phyloP scores from a whole-genome alignment of 2,797 vertebrate species.

The Rhinogobio ventralis region DNA sequence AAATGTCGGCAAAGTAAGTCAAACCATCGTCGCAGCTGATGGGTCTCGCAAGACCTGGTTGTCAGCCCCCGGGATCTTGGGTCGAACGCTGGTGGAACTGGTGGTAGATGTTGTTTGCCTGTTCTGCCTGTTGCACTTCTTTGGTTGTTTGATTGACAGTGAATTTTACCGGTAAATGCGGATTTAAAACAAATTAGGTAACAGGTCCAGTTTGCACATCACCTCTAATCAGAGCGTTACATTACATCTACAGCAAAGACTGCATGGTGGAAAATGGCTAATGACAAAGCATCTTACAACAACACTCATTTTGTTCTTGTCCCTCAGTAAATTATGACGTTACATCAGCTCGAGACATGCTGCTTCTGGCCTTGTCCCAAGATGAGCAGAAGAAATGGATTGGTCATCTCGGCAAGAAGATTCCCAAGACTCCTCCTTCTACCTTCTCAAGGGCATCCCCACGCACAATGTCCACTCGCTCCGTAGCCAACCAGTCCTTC shows the following conservation, averaged over 20 bases:
- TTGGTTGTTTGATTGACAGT: not conserved
- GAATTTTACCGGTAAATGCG: not conserved
- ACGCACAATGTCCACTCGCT: conserved; percentile 92
- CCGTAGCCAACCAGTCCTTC: conserved; percentile 95
- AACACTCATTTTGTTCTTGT: not conserved
- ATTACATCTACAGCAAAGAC: not conserved
- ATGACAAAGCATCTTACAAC: not conserved
- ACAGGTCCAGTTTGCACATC: not conserved
- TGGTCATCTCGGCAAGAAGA: conserved; percentile 97
- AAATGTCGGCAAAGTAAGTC: not conserved
- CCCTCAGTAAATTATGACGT: conserved; percentile 94
- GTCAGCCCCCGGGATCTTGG: not conserved
- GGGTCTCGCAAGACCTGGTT: not conserved
- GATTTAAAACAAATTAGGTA: not conserved
- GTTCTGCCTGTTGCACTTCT: not conserved
- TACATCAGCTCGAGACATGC: conserved; percentile 96
- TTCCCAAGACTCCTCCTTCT: conserved; percentile 94
- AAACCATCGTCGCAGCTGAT: not conserved
- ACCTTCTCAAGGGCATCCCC: conserved; percentile 93
- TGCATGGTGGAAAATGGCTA: not conserved
- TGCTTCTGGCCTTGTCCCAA: conserved; percentile 92
- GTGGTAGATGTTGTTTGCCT: not conserved
- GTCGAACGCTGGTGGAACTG: not conserved
- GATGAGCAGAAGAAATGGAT: conserved; percentile 99
- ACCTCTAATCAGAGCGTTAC: not conserved